A percentile compares a stretch with the other conserved stretches of the same genome.
phyloP scores from a whole-genome alignment of 2,113 vertebrate genomes.

The Oncorhynchus nerka region DNA sequence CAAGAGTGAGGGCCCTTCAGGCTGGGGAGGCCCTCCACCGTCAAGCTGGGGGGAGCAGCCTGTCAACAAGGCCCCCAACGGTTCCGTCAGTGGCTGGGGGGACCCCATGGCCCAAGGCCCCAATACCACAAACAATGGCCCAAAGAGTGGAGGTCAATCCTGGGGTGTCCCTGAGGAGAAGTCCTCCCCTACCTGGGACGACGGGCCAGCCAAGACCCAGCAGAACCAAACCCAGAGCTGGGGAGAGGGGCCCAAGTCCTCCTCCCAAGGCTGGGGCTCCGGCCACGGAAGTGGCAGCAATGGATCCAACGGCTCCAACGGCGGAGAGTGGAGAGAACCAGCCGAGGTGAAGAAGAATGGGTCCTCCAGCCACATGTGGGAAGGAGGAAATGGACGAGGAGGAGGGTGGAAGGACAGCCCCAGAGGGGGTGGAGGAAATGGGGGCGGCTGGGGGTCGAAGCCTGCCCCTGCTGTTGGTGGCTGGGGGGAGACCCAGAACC shows the following conservation, averaged over 20 bases:
- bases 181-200: conserved; percentile 83
- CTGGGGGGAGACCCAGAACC: conserved; percentile 83
- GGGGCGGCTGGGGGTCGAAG: conserved; percentile 59
- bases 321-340: conserved; percentile 69
- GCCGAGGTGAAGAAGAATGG: conserved; percentile 68
- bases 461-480: conserved; percentile 61
- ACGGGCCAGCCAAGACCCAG: conserved; percentile 76
- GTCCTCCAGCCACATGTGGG: conserved; percentile 77
- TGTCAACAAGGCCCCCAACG: conserved; percentile 81
- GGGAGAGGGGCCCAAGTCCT: conserved; percentile 86
- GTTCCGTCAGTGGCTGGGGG: conserved; percentile 85
- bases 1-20: conserved; percentile 84
- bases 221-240: conserved; percentile 86
- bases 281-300: conserved; percentile 70
- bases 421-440: conserved; percentile 21
- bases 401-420: conserved; percentile 76
- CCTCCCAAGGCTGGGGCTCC: conserved; percentile 81
- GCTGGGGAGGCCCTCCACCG: conserved; percentile 85
- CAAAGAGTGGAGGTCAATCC: conserved; percentile 83
- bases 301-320: conserved; percentile 51
- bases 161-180: conserved; percentile 92
- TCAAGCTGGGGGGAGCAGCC: conserved; percentile 81
- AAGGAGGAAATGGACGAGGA: conserved; percentile 54
- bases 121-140: conserved; percentile 75
- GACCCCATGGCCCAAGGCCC: conserved; percentile 77